A percentile compares a stretch with the other conserved stretches of the same genome.
phyloP scores from a whole-genome alignment of 2,113 vertebrate genomes.

The Collichthys lucidus region DNA sequence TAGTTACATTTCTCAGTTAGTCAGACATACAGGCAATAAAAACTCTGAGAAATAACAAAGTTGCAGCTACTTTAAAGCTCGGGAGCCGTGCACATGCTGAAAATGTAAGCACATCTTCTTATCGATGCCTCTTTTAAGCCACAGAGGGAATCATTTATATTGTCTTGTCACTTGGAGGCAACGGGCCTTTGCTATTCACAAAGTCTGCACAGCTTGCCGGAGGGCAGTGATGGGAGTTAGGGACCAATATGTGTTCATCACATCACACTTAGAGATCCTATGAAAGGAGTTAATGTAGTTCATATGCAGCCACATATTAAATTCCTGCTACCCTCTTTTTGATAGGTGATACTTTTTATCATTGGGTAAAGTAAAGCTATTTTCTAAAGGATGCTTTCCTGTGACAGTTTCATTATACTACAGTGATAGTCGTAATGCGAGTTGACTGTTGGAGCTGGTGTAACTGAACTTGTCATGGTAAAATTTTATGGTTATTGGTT shows the following conservation, averaged over 20 bases:
- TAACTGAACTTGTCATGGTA: background rate
- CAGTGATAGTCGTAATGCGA: background rate
- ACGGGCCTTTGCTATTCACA: constrained; percentile 12
- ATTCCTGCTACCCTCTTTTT: background rate
- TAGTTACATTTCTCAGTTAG: background rate
- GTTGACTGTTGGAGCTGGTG: background rate
- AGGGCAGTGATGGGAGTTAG: constrained; percentile 17
- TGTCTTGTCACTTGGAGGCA: constrained; percentile 22
- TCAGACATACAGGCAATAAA: constrained; percentile 18
- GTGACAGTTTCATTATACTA: background rate
- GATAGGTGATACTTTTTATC: background rate
- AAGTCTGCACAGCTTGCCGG: constrained; percentile 25
- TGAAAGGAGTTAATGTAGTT: background rate
- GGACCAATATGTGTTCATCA: constrained; percentile 19
- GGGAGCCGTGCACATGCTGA: background rate
- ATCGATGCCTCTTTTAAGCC: constrained; percentile 15
- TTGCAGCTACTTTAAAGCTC: background rate
- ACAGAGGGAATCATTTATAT: constrained; percentile 30
- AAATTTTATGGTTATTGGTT: background rate
- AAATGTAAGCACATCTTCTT: constrained; percentile 1
- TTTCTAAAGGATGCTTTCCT: constrained; percentile 17
- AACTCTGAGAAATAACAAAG: constrained; percentile 6
- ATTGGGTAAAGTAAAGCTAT: background rate
- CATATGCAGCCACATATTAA: constrained; percentile 33
- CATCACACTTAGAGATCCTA: constrained; percentile 15